These are phyloP conservation scores for Synanthedon tipuliformis DNA, from an alignment of 2,888 invertebrate genomes.

Conservation along the genomic window DNA sequence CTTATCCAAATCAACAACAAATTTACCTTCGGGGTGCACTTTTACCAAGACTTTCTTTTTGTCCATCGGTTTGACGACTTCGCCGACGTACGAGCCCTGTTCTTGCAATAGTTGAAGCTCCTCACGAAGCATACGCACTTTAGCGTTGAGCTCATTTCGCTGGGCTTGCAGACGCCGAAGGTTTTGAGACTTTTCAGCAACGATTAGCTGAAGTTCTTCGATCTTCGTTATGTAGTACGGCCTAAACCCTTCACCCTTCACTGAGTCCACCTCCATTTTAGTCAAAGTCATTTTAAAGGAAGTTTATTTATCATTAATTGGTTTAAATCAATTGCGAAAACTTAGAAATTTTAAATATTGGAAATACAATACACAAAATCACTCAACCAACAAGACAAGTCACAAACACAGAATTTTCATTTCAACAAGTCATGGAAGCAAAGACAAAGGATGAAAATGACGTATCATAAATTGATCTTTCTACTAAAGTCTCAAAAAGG, in stretches of 20 bases:
- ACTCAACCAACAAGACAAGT: slow-evolving; percentile 4
- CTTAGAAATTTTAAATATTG: not conserved
- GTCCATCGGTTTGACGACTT: slow-evolving; percentile 99
- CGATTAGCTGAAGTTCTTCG: slow-evolving; percentile 94
- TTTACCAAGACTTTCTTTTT: slow-evolving; percentile 99
- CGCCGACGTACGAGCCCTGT: slow-evolving; percentile 99
- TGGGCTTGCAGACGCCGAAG: slow-evolving; percentile 96
- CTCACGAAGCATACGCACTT: slow-evolving; percentile 97
- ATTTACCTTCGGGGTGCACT: slow-evolving; percentile 99
- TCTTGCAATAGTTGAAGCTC: slow-evolving; percentile 96
- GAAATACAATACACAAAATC: not conserved
- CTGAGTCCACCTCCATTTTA: slow-evolving; percentile 80
- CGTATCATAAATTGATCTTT: too few species aligned
- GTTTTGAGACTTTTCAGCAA: slow-evolving; percentile 98
- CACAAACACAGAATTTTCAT: slow-evolving; percentile 21
- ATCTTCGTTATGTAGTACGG: slow-evolving; percentile 98
- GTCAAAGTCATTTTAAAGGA: slow-evolving; percentile 46
- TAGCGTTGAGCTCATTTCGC: slow-evolving; percentile 98
- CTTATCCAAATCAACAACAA: slow-evolving; percentile 98
- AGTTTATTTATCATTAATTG: slow-evolving; percentile 5
- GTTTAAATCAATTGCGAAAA: not conserved
- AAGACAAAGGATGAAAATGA: not conserved
- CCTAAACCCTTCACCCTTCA: slow-evolving; percentile 89
- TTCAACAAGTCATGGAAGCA: slow-evolving; percentile 12
- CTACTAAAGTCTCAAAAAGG: too few species aligned